These are phyloP conservation scores for Mustelus asterias DNA, from an alignment of 2,113 vertebrate genomes.

Conservation along the genomic window DNA sequence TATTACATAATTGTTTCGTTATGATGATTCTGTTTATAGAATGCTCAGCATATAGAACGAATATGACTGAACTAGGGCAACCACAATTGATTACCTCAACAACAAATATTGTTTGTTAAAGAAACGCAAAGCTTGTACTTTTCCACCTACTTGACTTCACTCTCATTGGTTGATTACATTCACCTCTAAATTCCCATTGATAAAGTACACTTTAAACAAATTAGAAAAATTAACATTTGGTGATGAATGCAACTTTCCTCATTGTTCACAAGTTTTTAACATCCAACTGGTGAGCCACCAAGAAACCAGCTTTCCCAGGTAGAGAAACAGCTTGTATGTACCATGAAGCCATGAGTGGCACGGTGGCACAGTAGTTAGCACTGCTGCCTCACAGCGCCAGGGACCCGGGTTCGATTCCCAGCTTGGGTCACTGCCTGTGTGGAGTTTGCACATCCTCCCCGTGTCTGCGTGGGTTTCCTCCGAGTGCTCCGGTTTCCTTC, in stretches of 20 bases:
- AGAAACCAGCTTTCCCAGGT: too few relatives aligned
- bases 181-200: neutral
- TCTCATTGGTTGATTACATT: neutral
- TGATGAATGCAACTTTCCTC: neutral
- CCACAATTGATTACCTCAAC: slow-evolving; percentile 11
- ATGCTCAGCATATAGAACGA: neutral
- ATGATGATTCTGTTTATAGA: slow-evolving; percentile 9
- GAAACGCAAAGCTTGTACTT: neutral
- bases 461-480: too few relatives aligned
- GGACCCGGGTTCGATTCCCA: too few relatives aligned
- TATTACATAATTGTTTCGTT: neutral
- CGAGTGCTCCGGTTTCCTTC: too few relatives aligned
- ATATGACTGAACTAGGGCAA: slow-evolving; percentile 26
- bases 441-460: too few relatives aligned
- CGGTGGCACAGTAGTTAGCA: too few relatives aligned
- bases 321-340: too few relatives aligned
- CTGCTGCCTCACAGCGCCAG: too few relatives aligned
- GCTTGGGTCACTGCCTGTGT: too few relatives aligned
- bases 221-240: neutral
- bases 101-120: slow-evolving; percentile 30
- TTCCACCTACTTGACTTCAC: neutral
- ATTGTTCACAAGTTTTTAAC: neutral
- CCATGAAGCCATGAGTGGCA: too few relatives aligned
- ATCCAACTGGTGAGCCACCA: too few relatives aligned
- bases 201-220: neutral